These are phyloP conservation scores for Homarus americanus DNA, from an alignment of 1,140 invertebrate genomes.

Conservation along the genomic window DNA sequence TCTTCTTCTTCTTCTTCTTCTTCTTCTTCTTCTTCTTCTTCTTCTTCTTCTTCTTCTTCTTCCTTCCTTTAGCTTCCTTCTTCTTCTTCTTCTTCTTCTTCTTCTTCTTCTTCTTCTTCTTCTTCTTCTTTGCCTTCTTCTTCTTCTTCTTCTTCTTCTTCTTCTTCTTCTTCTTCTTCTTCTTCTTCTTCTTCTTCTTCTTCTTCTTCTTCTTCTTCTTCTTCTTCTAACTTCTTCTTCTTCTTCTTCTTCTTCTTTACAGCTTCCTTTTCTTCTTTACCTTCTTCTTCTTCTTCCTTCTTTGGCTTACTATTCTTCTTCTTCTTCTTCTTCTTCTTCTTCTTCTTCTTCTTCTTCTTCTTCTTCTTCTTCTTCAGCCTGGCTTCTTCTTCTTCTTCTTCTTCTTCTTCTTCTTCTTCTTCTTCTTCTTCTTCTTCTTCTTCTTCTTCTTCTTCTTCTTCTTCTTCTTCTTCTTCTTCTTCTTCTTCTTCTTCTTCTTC, in stretches of 20 bases:
- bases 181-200: not conserved
- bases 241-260: not conserved
- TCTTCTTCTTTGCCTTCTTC: not conserved
- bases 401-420: not conserved
- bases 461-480: not conserved
- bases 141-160: not conserved
- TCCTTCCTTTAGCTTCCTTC: not conserved
- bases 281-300: not conserved
- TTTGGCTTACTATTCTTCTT: not conserved
- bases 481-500: slow-evolving; percentile 17
- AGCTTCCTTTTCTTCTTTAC: not conserved
- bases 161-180: not conserved
- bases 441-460: too few relatives aligned
- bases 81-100: slow-evolving; percentile 8
- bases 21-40: slow-evolving; percentile 1
- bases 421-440: too few relatives aligned
- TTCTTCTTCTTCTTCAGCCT: not conserved
- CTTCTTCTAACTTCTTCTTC: not conserved
- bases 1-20: not conserved
- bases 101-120: not conserved
- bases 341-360: slow-evolving; percentile 8
- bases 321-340: not conserved
- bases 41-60: not conserved
- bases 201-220: not conserved
- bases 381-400: not conserved